Evolutionary conservation across 1,140 invertebrate genomes (phyloP).

Genomic region (Drosophila asahinai): DNA sequence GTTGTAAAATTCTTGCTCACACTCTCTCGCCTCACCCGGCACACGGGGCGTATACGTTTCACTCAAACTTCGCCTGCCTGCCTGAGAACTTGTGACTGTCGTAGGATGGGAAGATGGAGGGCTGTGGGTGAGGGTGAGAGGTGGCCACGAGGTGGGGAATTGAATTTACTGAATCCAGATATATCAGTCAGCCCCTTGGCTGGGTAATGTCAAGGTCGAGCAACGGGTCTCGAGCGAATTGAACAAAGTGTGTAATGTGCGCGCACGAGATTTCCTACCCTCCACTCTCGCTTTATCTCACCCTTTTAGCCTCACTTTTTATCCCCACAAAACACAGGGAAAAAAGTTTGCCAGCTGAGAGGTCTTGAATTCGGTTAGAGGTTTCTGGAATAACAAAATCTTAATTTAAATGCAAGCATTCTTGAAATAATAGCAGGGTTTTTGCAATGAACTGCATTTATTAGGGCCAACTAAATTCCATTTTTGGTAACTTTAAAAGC

Average conservation of each 20-base stretch:
- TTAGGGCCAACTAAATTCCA: not conserved
- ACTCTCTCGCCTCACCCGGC: not conserved
- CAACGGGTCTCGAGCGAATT: slow-evolving; percentile 31
- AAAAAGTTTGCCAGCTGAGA: not conserved
- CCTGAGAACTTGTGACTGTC: slow-evolving; percentile 1
- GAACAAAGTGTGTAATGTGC: slow-evolving; percentile 74
- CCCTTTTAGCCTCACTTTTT: slow-evolving; percentile 3
- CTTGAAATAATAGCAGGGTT: not conserved
- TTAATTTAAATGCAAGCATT: not conserved
- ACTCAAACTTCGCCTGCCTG: slow-evolving; percentile 10
- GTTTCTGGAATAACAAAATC: not conserved
- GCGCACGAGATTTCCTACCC: slow-evolving; percentile 65
- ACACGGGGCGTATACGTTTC: slow-evolving; percentile 45
- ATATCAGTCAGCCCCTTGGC: slow-evolving; percentile 35
- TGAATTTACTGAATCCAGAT: slow-evolving; percentile 34
- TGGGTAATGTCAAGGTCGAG: slow-evolving; percentile 47
- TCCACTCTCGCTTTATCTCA: slow-evolving; percentile 9
- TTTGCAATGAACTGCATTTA: not conserved
- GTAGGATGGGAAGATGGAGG: not conserved
- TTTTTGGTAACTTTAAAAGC: not conserved
- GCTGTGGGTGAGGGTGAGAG: slow-evolving; percentile 4
- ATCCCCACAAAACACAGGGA: slow-evolving; percentile 2
- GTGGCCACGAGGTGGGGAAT: slow-evolving; percentile 23
- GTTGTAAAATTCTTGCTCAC: slow-evolving; percentile 65
- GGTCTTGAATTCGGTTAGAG: not conserved